Conservation (phyloP, 2,113 vertebrate genomes). For the Camelus bactrianus region DNA sequence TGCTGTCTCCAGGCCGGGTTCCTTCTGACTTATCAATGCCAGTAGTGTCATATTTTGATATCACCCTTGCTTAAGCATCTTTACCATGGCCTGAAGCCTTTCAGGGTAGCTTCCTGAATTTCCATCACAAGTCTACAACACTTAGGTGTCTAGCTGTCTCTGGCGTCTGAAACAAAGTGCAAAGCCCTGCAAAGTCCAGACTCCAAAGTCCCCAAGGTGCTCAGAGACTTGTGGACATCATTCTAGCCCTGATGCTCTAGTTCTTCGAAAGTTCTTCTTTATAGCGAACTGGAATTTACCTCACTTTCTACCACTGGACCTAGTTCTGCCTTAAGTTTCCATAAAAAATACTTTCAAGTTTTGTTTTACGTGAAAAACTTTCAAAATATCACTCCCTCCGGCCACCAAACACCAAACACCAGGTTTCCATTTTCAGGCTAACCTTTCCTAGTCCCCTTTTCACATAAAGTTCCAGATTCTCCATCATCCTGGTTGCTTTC, state of each 20-base stretch:
- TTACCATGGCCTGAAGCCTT: not conserved
- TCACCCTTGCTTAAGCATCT: not conserved
- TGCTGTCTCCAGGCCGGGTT: not conserved
- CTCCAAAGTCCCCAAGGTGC: not conserved
- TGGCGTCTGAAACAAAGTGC: not conserved
- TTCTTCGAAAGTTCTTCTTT: not conserved
- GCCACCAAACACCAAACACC: not conserved
- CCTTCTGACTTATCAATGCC: not conserved
- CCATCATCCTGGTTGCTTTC: not conserved
- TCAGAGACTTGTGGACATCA: not conserved
- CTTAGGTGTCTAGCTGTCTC: not conserved
- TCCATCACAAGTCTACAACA: not conserved
- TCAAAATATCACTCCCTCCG: not conserved
- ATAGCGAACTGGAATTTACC: not conserved
- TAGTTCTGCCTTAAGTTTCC: not conserved
- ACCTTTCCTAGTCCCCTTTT: not conserved
- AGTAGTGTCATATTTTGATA: not conserved
- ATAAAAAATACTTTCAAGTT: not conserved
- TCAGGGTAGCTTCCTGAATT: not conserved
- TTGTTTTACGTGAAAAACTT: not conserved
- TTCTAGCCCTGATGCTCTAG: not conserved
- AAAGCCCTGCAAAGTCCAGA: not conserved
- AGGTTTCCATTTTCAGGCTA: not conserved
- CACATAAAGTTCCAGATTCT: not conserved
- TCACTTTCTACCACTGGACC: not conserved